Conservation (phyloP, 2,113 vertebrate species). For the Nyctibius bracteatus region DNA sequence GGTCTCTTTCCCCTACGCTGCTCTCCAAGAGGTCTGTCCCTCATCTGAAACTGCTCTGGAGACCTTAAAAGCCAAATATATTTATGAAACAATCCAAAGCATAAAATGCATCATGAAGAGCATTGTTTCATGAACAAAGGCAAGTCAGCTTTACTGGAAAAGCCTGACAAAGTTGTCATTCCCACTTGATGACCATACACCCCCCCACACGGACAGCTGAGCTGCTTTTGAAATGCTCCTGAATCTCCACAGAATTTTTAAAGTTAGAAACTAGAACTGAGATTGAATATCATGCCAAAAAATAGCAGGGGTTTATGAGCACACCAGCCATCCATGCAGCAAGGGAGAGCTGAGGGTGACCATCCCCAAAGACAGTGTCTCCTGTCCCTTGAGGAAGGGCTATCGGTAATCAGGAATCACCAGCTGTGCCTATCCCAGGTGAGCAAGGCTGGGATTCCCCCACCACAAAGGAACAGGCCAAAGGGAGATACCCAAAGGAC, state of each 20-base stretch:
- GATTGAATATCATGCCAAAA: background rate
- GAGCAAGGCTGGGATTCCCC: background rate
- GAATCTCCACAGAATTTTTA: background rate
- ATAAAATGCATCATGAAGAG: background rate
- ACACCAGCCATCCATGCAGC: background rate
- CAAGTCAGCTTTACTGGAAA: background rate
- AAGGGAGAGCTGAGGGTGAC: background rate
- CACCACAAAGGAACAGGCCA: background rate
- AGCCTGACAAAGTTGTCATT: background rate
- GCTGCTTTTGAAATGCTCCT: background rate
- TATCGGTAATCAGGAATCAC: accelerated
- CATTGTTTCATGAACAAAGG: background rate
- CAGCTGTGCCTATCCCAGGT: background rate
- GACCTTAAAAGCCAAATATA: background rate
- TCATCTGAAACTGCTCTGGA: background rate
- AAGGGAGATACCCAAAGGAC: background rate
- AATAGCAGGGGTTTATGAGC: background rate
- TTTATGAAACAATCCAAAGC: background rate
- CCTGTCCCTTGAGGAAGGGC: background rate
- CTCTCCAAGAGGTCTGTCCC: too few species aligned
- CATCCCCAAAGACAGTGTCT: background rate
- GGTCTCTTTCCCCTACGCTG: too few species aligned
- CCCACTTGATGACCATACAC: accelerated
- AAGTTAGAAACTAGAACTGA: background rate
- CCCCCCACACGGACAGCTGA: accelerated